phyloP scores from a whole-genome alignment of 2,888 invertebrate genomes.

The Eugnorisma glareosa region DNA sequence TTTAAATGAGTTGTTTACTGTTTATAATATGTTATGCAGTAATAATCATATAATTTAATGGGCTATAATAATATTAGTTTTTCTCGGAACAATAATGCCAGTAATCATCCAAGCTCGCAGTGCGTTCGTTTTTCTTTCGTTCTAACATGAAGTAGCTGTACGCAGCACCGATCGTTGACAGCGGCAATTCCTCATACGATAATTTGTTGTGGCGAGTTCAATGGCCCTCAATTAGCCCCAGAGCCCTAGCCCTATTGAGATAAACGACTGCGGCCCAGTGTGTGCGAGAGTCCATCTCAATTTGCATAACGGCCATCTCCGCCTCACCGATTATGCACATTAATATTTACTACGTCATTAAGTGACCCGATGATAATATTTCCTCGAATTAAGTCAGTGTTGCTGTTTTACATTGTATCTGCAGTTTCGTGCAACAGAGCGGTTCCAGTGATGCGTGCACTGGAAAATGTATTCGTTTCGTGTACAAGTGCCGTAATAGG shows the following conservation, averaged over 20 bases:
- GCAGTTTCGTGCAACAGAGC: conserved; percentile 50
- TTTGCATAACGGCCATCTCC: conserved; percentile 82
- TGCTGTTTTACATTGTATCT: conserved; percentile 48
- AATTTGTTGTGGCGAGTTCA: conserved; percentile 79
- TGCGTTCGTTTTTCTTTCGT: conserved; percentile 58
- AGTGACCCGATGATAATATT: conserved; percentile 70
- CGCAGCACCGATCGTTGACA: conserved; percentile 70
- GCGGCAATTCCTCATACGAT: conserved; percentile 76
- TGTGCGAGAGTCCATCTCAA: conserved; percentile 75
- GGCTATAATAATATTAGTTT: conserved; percentile 55
- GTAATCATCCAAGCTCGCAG: conserved; percentile 56
- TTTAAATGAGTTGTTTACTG: conserved; percentile 52
- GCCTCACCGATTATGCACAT: conserved; percentile 77
- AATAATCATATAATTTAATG: conserved; percentile 57
- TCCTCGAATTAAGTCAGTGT: conserved; percentile 70
- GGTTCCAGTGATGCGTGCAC: conserved; percentile 67
- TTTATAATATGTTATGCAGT: conserved; percentile 35
- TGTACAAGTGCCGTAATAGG: conserved; percentile 62
- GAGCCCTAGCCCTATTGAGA: conserved; percentile 83
- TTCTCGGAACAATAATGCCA: conserved; percentile 59
- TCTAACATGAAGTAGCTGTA: conserved; percentile 57
- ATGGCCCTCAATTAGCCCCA: conserved; percentile 83
- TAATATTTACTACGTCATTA: conserved; percentile 81
- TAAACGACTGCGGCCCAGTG: conserved; percentile 76
- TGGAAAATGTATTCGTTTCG: conserved; percentile 70